Percentiles rank a stretch among this genome's conserved stretches.
Evolutionary conservation across 2,888 invertebrate species (phyloP).

Genomic region (Polymixis lichenea): DNA sequence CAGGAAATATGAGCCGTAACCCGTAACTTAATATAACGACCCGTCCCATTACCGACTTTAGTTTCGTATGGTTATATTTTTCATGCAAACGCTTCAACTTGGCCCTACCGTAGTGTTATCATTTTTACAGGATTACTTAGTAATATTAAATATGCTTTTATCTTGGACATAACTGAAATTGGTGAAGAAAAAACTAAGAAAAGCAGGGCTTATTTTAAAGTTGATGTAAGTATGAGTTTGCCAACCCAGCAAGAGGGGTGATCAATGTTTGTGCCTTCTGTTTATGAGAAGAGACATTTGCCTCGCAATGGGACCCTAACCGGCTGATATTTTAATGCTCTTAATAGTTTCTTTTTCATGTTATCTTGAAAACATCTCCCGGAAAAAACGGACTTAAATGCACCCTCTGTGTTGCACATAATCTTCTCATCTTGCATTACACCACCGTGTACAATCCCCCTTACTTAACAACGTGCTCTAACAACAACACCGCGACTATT

Average conservation of each 20-base stretch:
- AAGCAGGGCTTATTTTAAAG: background rate
- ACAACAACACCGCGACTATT: constrained; percentile 60
- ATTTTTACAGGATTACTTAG: constrained; percentile 3
- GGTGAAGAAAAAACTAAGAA: background rate
- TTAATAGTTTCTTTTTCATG: background rate
- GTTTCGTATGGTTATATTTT: constrained; percentile 20
- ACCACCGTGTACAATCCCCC: constrained; percentile 30
- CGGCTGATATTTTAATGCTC: background rate
- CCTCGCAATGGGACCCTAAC: background rate
- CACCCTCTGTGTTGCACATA: background rate
- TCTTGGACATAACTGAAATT: background rate
- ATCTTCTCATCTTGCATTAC: constrained; percentile 5
- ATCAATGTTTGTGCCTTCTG: background rate
- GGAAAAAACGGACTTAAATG: background rate
- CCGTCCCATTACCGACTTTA: constrained; percentile 26
- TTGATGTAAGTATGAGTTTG: background rate
- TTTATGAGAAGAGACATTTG: background rate
- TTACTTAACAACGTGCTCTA: constrained; percentile 53
- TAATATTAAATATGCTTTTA: background rate
- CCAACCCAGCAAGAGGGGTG: background rate
- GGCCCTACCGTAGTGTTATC: background rate
- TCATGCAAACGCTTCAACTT: constrained; percentile 22
- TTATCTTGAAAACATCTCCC: background rate
- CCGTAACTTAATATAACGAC: constrained; percentile 25
- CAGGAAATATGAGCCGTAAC: constrained; percentile 46